phyloP scores from a whole-genome alignment of 2,888 invertebrate genomes.

The Sceliomorpha sp. region DNA sequence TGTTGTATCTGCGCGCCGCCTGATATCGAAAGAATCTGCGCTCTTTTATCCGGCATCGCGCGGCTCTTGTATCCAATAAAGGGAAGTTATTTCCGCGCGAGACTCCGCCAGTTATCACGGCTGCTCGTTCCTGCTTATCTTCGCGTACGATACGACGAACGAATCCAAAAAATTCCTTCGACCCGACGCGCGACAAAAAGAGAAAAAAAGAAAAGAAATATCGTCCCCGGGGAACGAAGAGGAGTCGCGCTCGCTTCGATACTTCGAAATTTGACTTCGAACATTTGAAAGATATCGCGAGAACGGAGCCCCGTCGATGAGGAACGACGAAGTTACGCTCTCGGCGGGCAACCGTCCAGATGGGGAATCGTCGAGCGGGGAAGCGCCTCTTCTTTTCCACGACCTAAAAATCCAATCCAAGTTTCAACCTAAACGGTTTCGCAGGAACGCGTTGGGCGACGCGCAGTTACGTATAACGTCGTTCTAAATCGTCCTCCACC shows the following conservation, averaged over 20 bases:
- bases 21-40: slow-evolving; percentile 64
- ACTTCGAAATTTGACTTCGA: too few species aligned
- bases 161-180: background rate
- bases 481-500: slow-evolving; percentile 52
- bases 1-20: slow-evolving; percentile 10
- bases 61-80: slow-evolving; percentile 66
- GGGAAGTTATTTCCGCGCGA: slow-evolving; percentile 65
- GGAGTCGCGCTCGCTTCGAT: too few species aligned
- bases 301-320: too few species aligned
- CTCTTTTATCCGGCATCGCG: slow-evolving; percentile 61
- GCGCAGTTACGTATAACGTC: slow-evolving; percentile 26
- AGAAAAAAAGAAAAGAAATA: too few species aligned
- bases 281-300: too few species aligned
- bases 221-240: too few species aligned
- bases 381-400: slow-evolving; percentile 18
- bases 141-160: background rate
- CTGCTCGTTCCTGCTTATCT: background rate
- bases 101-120: slow-evolving; percentile 13
- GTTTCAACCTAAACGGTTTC: slow-evolving; percentile 57
- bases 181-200: too few species aligned
- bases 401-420: slow-evolving; percentile 63
- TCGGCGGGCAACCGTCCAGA: too few species aligned
- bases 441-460: slow-evolving; percentile 26
- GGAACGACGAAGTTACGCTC: too few species aligned
- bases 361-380: too few species aligned